A percentile compares a stretch with the other conserved stretches of the same genome.
These are phyloP conservation scores for Wasmannia auropunctata DNA, from an alignment of 1,140 invertebrate genomes.

Conservation along the genomic window DNA sequence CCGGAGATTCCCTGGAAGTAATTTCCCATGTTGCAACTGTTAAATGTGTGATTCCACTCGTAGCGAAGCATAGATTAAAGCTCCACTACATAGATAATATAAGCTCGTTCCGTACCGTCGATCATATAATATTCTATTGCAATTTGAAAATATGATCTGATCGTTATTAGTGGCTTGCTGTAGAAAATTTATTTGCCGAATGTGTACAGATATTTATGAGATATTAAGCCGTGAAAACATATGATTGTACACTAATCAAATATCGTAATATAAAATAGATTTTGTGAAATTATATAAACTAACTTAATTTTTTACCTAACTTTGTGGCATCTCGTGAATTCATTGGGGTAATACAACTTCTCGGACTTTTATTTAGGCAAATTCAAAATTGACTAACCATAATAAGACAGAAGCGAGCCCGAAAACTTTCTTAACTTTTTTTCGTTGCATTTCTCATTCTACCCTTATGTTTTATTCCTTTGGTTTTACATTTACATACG, in stretches of 20 bases:
- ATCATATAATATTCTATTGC: neutral
- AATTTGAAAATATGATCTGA: slow-evolving; percentile 13
- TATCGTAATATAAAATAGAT: neutral
- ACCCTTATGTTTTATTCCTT: slow-evolving; percentile 40
- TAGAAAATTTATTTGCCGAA: neutral
- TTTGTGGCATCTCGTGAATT: neutral
- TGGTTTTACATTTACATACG: slow-evolving; percentile 20
- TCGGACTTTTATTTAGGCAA: neutral
- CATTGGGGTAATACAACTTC: neutral
- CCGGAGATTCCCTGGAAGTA: slow-evolving; percentile 18
- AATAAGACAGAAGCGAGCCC: neutral
- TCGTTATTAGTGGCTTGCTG: neutral
- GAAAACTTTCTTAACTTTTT: neutral
- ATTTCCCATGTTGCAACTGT: slow-evolving; percentile 21
- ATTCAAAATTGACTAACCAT: neutral
- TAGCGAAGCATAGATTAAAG: slow-evolving; percentile 16
- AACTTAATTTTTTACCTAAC: neutral
- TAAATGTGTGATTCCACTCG: slow-evolving; percentile 34
- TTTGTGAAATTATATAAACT: neutral
- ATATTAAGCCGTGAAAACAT: neutral
- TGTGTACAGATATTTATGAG: neutral
- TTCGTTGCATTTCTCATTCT: neutral
- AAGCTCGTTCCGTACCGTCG: neutral
- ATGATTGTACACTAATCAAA: neutral
- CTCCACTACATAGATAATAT: neutral